Evolutionary conservation across 2,888 invertebrate species (phyloP).

Genomic region (Peribatodes rhomboidaria): DNA sequence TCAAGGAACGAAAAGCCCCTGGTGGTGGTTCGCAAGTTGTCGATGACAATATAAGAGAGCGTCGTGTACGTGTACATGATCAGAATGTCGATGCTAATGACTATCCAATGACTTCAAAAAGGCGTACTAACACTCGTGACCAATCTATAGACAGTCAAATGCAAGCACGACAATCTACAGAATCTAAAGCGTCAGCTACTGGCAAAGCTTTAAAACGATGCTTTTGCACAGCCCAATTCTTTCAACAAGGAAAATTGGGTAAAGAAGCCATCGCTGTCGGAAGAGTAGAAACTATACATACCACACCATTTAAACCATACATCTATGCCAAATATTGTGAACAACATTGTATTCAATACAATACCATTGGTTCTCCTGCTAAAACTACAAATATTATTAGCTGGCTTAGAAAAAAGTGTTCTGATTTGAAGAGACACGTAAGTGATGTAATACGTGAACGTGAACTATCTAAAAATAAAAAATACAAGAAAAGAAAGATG

Average conservation of each 20-base stretch:
- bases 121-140: not conserved
- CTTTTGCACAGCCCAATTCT: constrained; percentile 25
- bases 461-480: not conserved
- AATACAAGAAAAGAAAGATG: not conserved
- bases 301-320: constrained; percentile 1
- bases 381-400: not conserved
- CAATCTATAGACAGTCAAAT: constrained; percentile 1
- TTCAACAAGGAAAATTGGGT: not conserved
- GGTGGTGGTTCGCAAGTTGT: not conserved
- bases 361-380: not conserved
- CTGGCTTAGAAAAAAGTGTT: not conserved
- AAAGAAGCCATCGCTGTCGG: constrained; percentile 1
- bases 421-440: not conserved
- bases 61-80: not conserved
- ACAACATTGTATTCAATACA: not conserved
- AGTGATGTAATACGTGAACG: not conserved
- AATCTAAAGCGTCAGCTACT: constrained; percentile 25
- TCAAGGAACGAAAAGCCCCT: constrained; percentile 9
- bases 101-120: not conserved
- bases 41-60: not conserved
- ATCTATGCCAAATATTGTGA: not conserved
- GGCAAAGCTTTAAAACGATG: constrained; percentile 32
- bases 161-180: constrained; percentile 12
- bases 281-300: constrained; percentile 6
- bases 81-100: not conserved